Evolutionary conservation across 2,113 vertebrate species (phyloP).

Genomic region (Tringa solitaria): DNA sequence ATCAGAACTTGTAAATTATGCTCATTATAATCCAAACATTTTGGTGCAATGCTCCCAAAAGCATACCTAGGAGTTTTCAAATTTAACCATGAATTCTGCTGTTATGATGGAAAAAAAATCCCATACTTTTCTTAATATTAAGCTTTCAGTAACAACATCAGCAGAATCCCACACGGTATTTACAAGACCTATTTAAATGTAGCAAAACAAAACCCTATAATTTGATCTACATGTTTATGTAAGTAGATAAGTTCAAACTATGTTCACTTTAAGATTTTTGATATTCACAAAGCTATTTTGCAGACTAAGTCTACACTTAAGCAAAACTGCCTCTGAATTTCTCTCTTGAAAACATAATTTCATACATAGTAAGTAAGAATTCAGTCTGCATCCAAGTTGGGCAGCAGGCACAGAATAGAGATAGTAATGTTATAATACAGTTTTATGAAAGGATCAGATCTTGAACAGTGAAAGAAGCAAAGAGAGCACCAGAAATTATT

Average conservation of each 20-base stretch:
- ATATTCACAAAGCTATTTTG: background rate
- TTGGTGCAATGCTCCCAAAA: background rate
- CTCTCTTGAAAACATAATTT: background rate
- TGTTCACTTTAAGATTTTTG: background rate
- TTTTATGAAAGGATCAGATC: background rate
- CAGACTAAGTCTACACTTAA: background rate
- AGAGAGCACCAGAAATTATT: background rate
- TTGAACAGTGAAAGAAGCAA: background rate
- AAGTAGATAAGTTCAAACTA: background rate
- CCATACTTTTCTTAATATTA: background rate
- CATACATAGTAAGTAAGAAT: background rate
- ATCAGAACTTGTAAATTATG: background rate
- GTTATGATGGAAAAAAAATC: background rate
- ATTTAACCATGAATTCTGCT: background rate
- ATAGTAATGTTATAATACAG: background rate
- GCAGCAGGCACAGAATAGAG: background rate
- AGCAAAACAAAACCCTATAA: background rate
- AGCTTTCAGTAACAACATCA: background rate
- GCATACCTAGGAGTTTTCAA: background rate
- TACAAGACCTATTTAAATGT: background rate
- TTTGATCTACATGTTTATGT: background rate
- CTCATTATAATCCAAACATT: background rate
- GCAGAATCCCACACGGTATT: rapidly evolving
- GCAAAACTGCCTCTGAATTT: background rate
- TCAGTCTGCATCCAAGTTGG: background rate